Percentiles rank a stretch among this genome's conserved stretches.
Conservation (phyloP, 2,113 vertebrate species). For the Anolis sagrei region DNA sequence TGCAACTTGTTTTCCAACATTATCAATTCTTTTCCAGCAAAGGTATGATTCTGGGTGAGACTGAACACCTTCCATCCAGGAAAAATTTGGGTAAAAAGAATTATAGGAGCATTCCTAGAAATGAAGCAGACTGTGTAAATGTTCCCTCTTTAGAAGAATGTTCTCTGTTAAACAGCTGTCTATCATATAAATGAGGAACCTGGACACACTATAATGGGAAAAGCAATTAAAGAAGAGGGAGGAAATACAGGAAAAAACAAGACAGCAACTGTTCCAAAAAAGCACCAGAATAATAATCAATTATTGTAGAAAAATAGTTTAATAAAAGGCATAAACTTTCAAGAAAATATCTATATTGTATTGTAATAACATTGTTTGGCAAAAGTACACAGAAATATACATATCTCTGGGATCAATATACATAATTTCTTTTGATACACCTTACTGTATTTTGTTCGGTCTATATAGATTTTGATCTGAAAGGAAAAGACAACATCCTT, state of each 20-base stretch:
- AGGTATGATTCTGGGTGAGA: too few relatives aligned
- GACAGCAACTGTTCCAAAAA: slow-evolving; percentile 66
- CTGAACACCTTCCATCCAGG: background rate
- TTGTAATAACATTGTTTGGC: slow-evolving; percentile 84
- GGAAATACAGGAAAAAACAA: fast-evolving
- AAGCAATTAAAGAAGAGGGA: fast-evolving
- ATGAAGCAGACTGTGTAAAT: background rate
- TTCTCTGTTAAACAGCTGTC: background rate
- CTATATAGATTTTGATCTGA: slow-evolving; percentile 28
- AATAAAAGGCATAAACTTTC: slow-evolving; percentile 85
- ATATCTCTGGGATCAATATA: slow-evolving; percentile 76
- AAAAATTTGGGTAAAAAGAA: background rate
- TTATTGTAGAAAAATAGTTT: slow-evolving; percentile 80
- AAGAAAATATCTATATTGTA: slow-evolving; percentile 85
- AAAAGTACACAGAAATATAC: slow-evolving; percentile 75
- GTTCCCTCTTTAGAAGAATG: background rate
- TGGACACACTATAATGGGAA: background rate
- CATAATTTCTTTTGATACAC: slow-evolving; percentile 61
- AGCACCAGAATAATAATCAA: slow-evolving; percentile 70
- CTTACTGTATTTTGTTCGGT: slow-evolving; percentile 47
- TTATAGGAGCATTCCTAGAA: background rate
- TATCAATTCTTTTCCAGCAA: background rate
- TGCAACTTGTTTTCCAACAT: background rate
- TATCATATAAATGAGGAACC: background rate
- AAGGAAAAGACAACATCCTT: slow-evolving; percentile 4